Evolutionary conservation across 2,797 vertebrate species (phyloP).

Genomic region (Lemur catta): DNA sequence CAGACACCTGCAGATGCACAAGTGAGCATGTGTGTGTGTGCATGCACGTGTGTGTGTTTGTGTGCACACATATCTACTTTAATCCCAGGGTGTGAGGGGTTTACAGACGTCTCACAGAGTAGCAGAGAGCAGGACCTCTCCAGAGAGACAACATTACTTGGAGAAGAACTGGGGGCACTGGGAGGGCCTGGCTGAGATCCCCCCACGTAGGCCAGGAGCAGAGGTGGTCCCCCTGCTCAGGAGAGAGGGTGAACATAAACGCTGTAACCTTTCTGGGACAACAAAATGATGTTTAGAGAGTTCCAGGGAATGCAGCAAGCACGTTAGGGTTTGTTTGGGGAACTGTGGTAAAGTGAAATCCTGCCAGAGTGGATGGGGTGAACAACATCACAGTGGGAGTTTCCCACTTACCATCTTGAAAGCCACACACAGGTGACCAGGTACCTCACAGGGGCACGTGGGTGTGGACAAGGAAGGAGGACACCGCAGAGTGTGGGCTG

Average conservation of each 20-base stretch:
- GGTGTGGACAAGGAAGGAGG: fast-evolving
- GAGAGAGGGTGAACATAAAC: fast-evolving
- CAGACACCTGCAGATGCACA: too few species aligned
- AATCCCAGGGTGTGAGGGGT: background rate
- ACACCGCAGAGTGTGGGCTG: fast-evolving
- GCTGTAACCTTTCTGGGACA: background rate
- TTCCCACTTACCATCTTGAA: background rate
- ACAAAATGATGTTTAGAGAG: fast-evolving
- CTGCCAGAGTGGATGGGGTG: too few species aligned
- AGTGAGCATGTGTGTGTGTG: too few species aligned
- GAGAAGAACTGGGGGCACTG: fast-evolving
- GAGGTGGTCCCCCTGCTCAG: background rate
- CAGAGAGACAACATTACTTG: background rate
- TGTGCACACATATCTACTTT: too few species aligned
- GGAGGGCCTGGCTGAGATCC: background rate
- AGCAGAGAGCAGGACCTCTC: fast-evolving
- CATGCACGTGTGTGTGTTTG: fast-evolving
- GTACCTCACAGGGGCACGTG: fast-evolving
- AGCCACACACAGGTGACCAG: background rate
- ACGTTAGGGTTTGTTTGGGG: background rate
- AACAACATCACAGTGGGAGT: background rate
- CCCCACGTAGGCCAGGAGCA: background rate
- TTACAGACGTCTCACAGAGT: background rate
- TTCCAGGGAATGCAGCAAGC: background rate
- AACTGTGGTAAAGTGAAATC: background rate